Base-by-base conservation (phyloP, 2,888 invertebrate species). In the Cotesia congregata region DNA sequence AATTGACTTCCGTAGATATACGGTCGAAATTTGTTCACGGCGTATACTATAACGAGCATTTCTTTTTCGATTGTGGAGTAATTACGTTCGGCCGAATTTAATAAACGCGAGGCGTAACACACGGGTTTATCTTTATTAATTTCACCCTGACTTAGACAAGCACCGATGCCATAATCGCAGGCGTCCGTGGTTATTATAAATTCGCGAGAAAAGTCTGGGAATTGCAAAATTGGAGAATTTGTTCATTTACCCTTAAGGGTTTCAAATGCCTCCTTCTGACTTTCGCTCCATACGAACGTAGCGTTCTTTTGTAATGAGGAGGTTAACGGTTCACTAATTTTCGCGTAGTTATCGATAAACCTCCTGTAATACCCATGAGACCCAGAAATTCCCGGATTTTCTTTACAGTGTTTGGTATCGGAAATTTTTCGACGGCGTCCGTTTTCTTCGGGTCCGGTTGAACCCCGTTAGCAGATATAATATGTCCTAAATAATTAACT, bases 21-120 rank as follows among this genome's bases (percentile, higher is more conserved):
- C 5, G 80, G 82, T 59, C 81, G 62, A 60, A 83, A 85, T 50
- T 82, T 77, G 15, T 79, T 77, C 4, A 81, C 77, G 1, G 80
- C 78, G 64, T 79, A 81, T 0, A 83, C 77, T 0, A 84, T 76
- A 0, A 82, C 84, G 9, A 62, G 62, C 62, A 62, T 62, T 1
- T 61, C 61, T 61, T 61, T 61, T 61, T 89, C 87, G 15, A 87
- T 86, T 1, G 84, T 82, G 0, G 83, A 82, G 72, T 86, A 87
- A 40, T 82, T 84, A 39, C 60, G 71, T 82, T 87, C 84, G 0
- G 83, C 79, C 72, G 78, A 69, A 9, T 76, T 82, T 74, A 83
- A 75, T 0, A 83, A 86, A 80, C 86, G 80, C 17, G 86, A 87
- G 2, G 86, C 80, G 72, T 83, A 86, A 38, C 83, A 83, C 9